Percentiles rank a stretch among this genome's conserved stretches.
Evolutionary conservation across 2,113 vertebrate species (phyloP).

Genomic region (Tapirus terrestris): DNA sequence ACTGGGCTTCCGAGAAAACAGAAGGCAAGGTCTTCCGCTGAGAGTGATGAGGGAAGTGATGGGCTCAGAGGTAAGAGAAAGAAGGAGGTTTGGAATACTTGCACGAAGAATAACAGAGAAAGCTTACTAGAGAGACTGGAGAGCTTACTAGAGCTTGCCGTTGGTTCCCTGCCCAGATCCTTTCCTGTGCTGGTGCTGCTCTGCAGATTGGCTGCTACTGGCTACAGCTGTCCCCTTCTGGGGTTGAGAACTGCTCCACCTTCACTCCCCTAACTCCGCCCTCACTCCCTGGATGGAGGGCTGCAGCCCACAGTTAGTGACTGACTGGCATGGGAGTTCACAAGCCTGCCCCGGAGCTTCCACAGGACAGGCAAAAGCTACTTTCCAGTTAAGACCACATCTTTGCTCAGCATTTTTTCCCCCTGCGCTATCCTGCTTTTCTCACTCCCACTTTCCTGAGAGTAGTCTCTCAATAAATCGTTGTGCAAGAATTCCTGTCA

Average conservation of each 20-base stretch:
- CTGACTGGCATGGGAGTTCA: background rate
- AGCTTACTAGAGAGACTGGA: background rate
- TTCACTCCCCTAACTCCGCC: background rate
- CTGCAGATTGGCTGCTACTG: background rate
- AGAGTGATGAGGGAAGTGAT: background rate
- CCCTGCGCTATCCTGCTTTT: background rate
- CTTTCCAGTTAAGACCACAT: background rate
- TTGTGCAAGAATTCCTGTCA: background rate
- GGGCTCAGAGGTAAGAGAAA: background rate
- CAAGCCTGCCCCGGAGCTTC: background rate
- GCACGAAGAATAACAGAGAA: background rate
- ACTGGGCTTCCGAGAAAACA: background rate
- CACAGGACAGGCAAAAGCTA: background rate
- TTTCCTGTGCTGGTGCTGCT: background rate
- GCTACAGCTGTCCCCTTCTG: background rate
- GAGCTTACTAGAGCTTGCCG: background rate
- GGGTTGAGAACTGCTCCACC: background rate
- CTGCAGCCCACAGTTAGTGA: too few relatives aligned
- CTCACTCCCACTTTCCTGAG: background rate
- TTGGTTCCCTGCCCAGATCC: background rate
- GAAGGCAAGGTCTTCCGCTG: background rate
- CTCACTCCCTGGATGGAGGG: accelerated
- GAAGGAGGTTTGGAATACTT: background rate
- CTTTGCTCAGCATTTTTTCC: background rate
- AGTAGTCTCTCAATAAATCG: background rate